Percentiles rank a stretch among this genome's conserved stretches.
Evolutionary conservation across 1,140 invertebrate species (phyloP).

Genomic region (Drosophila sulfurigaster): DNA sequence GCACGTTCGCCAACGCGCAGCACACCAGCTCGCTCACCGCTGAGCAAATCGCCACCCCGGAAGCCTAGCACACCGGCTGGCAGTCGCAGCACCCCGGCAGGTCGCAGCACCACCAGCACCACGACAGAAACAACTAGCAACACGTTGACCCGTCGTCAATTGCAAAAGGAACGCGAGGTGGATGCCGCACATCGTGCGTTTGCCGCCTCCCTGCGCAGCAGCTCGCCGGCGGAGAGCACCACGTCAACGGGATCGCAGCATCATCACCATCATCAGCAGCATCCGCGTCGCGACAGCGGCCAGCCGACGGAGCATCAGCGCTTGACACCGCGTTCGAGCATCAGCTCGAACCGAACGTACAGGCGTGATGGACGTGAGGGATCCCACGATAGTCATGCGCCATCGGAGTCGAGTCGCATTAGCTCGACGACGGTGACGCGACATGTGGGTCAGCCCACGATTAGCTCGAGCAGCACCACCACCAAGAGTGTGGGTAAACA

Average conservation of each 20-base stretch:
- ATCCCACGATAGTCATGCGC: slow-evolving; percentile 79
- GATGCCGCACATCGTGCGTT: slow-evolving; percentile 90
- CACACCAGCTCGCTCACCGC: slow-evolving; percentile 29
- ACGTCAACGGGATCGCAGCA: slow-evolving; percentile 54
- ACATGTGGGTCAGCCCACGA: slow-evolving; percentile 36
- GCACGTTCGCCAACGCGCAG: slow-evolving; percentile 45
- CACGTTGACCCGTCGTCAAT: slow-evolving; percentile 71
- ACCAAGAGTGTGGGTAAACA: slow-evolving; percentile 64
- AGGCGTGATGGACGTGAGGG: slow-evolving; percentile 70
- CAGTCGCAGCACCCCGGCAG: not conserved
- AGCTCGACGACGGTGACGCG: slow-evolving; percentile 78
- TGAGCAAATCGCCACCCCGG: slow-evolving; percentile 39
- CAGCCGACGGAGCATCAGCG: slow-evolving; percentile 44
- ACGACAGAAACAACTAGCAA: slow-evolving; percentile 43
- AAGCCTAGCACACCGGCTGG: slow-evolving; percentile 41
- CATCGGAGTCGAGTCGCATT: slow-evolving; percentile 75
- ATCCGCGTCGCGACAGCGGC: slow-evolving; percentile 50
- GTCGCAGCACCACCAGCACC: slow-evolving; percentile 26
- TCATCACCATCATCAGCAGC: slow-evolving; percentile 7
- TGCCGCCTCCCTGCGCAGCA: slow-evolving; percentile 88
- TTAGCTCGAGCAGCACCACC: slow-evolving; percentile 24
- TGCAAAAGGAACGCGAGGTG: slow-evolving; percentile 85
- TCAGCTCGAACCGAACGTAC: slow-evolving; percentile 69
- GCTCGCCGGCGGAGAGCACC: slow-evolving; percentile 82
- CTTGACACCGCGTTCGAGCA: slow-evolving; percentile 72